Evolutionary conservation across 2,797 vertebrate species (phyloP).

Genomic region (Poeciliopsis infans): DNA sequence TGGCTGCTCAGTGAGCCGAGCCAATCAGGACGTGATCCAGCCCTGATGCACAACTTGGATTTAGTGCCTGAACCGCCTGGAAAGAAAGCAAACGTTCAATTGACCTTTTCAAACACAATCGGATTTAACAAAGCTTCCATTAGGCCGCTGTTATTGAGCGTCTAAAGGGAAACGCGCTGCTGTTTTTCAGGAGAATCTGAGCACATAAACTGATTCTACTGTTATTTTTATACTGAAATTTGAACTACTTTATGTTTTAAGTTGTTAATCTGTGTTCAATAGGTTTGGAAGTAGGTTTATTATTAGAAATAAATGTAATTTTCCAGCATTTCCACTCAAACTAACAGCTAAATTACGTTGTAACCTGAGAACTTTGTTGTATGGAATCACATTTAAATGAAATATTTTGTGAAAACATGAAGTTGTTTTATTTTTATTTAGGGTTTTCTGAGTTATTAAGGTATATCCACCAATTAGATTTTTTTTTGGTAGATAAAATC

Average conservation of each 20-base stretch:
- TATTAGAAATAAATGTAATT: not conserved
- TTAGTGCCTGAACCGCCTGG: constrained; percentile 40
- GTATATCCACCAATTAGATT: too few species aligned
- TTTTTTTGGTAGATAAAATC: too few species aligned
- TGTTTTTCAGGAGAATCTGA: not conserved
- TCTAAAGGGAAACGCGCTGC: not conserved
- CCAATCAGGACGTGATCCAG: constrained; percentile 65
- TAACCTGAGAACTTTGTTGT: too few species aligned
- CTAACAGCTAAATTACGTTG: not conserved
- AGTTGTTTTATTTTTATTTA: too few species aligned
- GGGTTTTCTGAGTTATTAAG: too few species aligned
- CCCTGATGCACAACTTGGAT: constrained; percentile 51
- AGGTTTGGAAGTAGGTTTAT: not conserved
- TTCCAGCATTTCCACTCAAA: not conserved
- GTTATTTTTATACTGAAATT: not conserved
- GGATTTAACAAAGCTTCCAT: constrained; percentile 35
- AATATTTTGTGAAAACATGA: too few species aligned
- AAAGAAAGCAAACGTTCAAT: constrained; percentile 47
- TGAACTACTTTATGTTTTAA: not conserved
- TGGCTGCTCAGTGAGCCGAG: constrained; percentile 33
- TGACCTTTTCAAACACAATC: constrained; percentile 57
- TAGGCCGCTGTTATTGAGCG: not conserved
- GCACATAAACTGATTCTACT: not conserved
- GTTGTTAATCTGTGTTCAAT: not conserved
- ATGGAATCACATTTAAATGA: too few species aligned